Evolutionary conservation across 1,140 invertebrate species (phyloP).

Genomic region (Hylaeus volcanicus): DNA sequence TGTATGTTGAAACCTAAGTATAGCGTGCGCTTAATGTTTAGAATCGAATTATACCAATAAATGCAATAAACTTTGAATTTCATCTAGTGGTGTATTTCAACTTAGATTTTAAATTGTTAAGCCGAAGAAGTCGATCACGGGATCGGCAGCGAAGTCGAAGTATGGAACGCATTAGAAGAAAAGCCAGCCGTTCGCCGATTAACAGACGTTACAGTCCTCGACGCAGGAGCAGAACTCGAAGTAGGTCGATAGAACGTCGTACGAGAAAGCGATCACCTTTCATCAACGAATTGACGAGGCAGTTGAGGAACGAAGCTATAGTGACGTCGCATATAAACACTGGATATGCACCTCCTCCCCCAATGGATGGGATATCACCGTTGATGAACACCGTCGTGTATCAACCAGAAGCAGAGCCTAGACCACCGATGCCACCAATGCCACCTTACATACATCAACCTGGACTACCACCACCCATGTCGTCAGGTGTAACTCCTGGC

Average conservation of each 20-base stretch:
- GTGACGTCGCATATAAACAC: constrained; percentile 33
- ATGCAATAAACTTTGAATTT: constrained; percentile 5
- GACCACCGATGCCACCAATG: constrained; percentile 33
- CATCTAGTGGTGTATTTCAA: constrained; percentile 61
- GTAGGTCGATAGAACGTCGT: constrained; percentile 71
- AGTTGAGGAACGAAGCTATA: constrained; percentile 69
- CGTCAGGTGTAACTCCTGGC: constrained; percentile 35
- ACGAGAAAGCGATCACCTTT: constrained; percentile 76
- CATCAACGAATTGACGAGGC: constrained; percentile 75
- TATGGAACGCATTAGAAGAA: constrained; percentile 69
- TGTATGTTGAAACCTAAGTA: background rate
- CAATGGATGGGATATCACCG: constrained; percentile 50
- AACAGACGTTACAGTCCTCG: constrained; percentile 67
- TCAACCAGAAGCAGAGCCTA: constrained; percentile 30
- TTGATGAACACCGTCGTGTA: constrained; percentile 45
- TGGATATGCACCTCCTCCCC: constrained; percentile 45
- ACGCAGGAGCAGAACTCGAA: constrained; percentile 67
- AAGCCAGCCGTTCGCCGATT: constrained; percentile 68
- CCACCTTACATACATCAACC: constrained; percentile 61
- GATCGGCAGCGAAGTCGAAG: constrained; percentile 75
- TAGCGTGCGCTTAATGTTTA: background rate
- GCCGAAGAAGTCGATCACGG: constrained; percentile 73
- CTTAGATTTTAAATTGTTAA: constrained; percentile 67
- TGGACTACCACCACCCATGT: constrained; percentile 31
- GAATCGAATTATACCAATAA: background rate